Evolutionary conservation across 2,113 vertebrate genomes (phyloP).

Genomic region (Corvus cornix): DNA sequence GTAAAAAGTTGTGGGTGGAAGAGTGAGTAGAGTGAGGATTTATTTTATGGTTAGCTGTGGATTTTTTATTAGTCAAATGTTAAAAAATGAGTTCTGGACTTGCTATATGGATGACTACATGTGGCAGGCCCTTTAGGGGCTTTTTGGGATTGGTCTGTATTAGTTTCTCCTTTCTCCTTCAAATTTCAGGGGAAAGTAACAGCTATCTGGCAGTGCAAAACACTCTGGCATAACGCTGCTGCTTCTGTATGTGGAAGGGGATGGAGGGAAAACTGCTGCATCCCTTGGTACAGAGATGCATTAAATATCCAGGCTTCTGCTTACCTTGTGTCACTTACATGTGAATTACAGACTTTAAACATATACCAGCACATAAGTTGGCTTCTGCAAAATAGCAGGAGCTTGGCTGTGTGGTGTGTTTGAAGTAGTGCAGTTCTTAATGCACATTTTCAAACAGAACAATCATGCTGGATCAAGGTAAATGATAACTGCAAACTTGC

Average conservation of each 20-base stretch:
- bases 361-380: background rate
- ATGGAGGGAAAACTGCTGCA: background rate
- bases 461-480: background rate
- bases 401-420: background rate
- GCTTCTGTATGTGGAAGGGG: background rate
- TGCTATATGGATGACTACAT: background rate
- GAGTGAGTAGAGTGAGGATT: background rate
- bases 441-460: background rate
- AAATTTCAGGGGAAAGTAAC: background rate
- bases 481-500: background rate
- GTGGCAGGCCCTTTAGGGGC: background rate
- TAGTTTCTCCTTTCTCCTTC: background rate
- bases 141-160: background rate
- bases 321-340: background rate
- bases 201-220: background rate
- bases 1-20: slow-evolving; percentile 5
- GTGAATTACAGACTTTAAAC: background rate
- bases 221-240: background rate
- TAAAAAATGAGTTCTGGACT: background rate
- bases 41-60: background rate
- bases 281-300: background rate
- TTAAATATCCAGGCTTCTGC: slow-evolving; percentile 49
- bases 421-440: background rate
- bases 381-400: background rate
- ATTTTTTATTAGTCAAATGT: background rate